Percentiles rank a stretch among this genome's conserved stretches.
Conservation (phyloP, 2,113 vertebrate species). For the Ceuthmochares aereus region DNA sequence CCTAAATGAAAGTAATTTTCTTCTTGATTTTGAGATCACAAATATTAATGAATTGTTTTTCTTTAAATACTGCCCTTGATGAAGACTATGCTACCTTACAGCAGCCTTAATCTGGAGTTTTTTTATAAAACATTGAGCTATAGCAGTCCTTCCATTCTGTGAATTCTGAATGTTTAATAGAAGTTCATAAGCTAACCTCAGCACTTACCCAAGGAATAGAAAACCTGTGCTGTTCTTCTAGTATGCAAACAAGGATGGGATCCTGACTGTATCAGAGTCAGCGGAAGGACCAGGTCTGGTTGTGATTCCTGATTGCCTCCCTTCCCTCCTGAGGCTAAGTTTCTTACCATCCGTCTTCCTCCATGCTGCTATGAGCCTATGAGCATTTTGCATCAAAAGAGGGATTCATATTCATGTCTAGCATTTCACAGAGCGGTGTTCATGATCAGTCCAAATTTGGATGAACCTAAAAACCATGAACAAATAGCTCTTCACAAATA, state of each 20-base stretch:
- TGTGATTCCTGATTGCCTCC: background rate
- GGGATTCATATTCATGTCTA: background rate
- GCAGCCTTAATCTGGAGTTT: background rate
- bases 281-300: background rate
- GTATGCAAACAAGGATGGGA: background rate
- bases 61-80: background rate
- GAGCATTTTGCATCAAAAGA: background rate
- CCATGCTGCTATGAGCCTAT: background rate
- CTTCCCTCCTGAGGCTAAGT: fast-evolving
- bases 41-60: background rate
- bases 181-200: background rate
- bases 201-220: background rate
- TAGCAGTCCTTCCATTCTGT: background rate
- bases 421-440: background rate
- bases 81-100: background rate
- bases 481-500: background rate
- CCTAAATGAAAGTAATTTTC: background rate
- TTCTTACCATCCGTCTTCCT: background rate
- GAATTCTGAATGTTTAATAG: background rate
- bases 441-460: background rate
- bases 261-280: background rate
- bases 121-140: background rate
- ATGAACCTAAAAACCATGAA: background rate
- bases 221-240: background rate
- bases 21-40: background rate